These are phyloP conservation scores for Dryobotodes eremita DNA, from an alignment of 2,888 invertebrate species.

Conservation along the genomic window DNA sequence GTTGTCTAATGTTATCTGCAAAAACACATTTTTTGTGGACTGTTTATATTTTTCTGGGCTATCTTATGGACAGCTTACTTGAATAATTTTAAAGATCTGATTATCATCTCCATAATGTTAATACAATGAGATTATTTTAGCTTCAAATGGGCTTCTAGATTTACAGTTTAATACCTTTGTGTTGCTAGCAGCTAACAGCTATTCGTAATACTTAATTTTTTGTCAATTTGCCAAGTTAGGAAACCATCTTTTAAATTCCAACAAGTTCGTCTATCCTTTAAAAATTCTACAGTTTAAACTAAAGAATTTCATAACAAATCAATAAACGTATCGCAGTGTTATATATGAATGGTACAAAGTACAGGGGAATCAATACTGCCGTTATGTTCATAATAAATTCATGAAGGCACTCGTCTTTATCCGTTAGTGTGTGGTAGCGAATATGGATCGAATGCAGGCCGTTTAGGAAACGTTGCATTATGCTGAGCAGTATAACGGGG, in stretches of 20 bases:
- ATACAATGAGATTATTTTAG: neutral
- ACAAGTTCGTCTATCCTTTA: neutral
- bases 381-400: slow-evolving; percentile 74
- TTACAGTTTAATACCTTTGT: neutral
- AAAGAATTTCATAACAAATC: slow-evolving; percentile 17
- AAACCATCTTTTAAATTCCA: neutral
- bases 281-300: slow-evolving; percentile 4
- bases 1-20: slow-evolving; percentile 37
- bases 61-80: slow-evolving; percentile 9
- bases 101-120: neutral
- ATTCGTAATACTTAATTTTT: neutral
- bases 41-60: slow-evolving; percentile 25
- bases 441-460: slow-evolving; percentile 48
- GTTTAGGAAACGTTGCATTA: slow-evolving; percentile 50
- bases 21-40: slow-evolving; percentile 8
- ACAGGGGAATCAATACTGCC: slow-evolving; percentile 71
- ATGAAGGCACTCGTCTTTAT: slow-evolving; percentile 54
- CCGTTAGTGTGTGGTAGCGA: slow-evolving; percentile 63
- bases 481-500: slow-evolving; percentile 46
- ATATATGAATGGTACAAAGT: slow-evolving; percentile 60
- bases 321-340: slow-evolving; percentile 32
- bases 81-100: neutral
- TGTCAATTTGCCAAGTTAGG: neutral
- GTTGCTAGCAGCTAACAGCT: neutral
- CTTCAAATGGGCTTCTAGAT: neutral